phyloP scores from a whole-genome alignment of 2,113 vertebrate species.

The Pogonocichla stellata region DNA sequence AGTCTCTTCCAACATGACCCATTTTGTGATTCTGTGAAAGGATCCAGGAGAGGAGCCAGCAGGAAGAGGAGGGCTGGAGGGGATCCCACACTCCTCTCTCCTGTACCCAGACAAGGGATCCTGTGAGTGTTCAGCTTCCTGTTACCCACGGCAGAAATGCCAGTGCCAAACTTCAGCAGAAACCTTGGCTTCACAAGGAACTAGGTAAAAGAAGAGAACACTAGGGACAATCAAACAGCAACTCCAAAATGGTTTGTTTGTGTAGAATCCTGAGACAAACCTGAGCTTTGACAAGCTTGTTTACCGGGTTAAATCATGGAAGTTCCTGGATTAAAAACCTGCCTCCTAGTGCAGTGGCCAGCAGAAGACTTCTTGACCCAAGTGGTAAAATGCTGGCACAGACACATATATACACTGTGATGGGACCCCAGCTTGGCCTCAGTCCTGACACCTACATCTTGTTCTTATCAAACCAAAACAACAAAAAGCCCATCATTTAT shows the following conservation, averaged over 20 bases:
- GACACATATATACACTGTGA: not conserved
- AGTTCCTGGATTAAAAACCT: not conserved
- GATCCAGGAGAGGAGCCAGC: not conserved
- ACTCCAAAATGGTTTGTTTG: not conserved
- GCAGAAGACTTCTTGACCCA: not conserved
- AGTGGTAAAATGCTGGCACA: not conserved
- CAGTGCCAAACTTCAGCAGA: not conserved
- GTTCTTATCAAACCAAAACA: not conserved
- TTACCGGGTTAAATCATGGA: not conserved
- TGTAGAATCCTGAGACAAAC: not conserved
- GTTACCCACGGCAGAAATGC: rapidly evolving
- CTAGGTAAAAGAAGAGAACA: not conserved
- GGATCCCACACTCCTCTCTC: rapidly evolving
- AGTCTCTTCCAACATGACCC: not conserved
- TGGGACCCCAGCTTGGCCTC: not conserved
- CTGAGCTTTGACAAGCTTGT: not conserved
- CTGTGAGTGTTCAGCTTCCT: not conserved
- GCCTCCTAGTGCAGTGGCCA: not conserved
- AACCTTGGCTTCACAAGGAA: not conserved
- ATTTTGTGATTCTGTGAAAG: not conserved
- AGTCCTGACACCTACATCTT: not conserved
- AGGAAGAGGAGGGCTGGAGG: not conserved
- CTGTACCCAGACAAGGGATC: not conserved
- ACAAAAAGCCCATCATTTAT: not conserved
- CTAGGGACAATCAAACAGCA: not conserved